These are phyloP conservation scores for Eurystomus gularis DNA, from an alignment of 2,113 vertebrate species.

Conservation along the genomic window DNA sequence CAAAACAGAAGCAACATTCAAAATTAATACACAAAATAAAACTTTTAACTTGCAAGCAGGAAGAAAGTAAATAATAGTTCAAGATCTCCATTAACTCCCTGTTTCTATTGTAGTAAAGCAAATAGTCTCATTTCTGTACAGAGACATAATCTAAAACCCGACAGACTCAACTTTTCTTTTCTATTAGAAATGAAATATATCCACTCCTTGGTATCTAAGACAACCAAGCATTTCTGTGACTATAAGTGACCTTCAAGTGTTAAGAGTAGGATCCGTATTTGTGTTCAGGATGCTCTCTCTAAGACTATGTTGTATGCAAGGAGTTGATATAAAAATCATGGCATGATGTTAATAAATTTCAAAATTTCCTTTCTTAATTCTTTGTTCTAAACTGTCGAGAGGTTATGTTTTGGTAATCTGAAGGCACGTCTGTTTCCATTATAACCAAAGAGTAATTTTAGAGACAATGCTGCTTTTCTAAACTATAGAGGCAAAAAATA, in stretches of 20 bases:
- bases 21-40: not conserved
- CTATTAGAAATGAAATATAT: not conserved
- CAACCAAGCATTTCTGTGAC: not conserved
- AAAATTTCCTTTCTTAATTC: not conserved
- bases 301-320: not conserved
- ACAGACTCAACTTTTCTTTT: not conserved
- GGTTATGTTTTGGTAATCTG: not conserved
- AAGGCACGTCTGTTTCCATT: not conserved
- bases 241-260: not conserved
- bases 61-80: not conserved
- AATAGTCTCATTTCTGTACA: not conserved
- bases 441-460: not conserved
- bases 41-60: not conserved
- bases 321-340: not conserved
- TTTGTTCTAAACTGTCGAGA: not conserved
- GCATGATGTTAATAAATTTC: not conserved
- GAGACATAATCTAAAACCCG: not conserved
- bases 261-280: not conserved
- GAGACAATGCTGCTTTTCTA: conserved; percentile 4
- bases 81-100: not conserved
- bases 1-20: not conserved
- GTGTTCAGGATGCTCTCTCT: not conserved
- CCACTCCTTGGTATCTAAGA: not conserved
- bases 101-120: not conserved
- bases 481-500: conserved; percentile 21